These are phyloP conservation scores for Limulus polyphemus DNA, from an alignment of 2,888 invertebrate genomes.

Conservation along the genomic window DNA sequence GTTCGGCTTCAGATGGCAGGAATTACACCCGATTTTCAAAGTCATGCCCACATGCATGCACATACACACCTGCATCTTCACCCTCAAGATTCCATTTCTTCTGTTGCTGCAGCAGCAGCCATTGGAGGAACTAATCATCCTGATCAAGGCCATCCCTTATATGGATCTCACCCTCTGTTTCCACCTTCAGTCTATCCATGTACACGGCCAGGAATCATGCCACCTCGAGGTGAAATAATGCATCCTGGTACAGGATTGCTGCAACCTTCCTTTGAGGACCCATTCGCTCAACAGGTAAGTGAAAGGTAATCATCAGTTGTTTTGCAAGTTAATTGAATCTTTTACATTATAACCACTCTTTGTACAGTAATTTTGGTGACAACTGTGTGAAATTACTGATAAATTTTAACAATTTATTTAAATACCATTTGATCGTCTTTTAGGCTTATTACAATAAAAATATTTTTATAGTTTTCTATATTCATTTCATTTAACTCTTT, in stretches of 20 bases:
- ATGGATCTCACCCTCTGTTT: not conserved
- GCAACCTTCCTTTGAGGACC: conserved; percentile 13
- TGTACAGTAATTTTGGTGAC: no score
- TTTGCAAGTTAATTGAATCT: no score
- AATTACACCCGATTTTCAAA: conserved; percentile 40
- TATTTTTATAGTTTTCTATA: no score
- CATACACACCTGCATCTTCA: conserved; percentile 16
- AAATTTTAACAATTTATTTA: no score
- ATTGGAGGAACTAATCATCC: conserved; percentile 10
- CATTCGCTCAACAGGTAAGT: conserved; percentile 2
- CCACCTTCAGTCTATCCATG: not conserved
- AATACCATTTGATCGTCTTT: no score
- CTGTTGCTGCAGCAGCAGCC: conserved; percentile 11
- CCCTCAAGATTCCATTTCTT: conserved; percentile 9
- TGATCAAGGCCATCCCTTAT: conserved; percentile 7
- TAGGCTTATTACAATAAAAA: no score
- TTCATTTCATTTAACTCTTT: no score
- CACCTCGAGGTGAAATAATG: conserved; percentile 5
- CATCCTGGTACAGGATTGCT: conserved; percentile 5
- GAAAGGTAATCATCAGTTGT: no score
- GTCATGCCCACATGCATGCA: conserved; percentile 12
- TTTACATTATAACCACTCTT: no score
- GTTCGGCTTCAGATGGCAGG: conserved; percentile 84
- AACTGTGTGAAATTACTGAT: no score
- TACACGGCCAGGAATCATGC: not conserved